Evolutionary conservation across 2,888 invertebrate genomes (phyloP).

Genomic region (Callyntrura sp.): DNA sequence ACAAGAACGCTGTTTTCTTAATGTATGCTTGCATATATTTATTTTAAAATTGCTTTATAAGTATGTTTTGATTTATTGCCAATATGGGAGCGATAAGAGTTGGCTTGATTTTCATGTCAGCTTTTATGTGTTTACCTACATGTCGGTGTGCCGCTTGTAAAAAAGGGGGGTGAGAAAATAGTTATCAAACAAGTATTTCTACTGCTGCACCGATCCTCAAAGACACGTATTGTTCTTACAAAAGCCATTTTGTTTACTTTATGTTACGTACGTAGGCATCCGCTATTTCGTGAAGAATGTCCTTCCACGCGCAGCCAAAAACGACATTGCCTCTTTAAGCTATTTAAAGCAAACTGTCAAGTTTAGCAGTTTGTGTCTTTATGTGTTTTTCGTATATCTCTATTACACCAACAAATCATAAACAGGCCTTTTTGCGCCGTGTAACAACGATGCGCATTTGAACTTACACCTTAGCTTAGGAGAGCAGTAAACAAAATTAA

Average conservation of each 20-base stretch:
- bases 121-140: conserved; percentile 34
- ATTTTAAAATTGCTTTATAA: too few species aligned
- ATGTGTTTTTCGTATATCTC: neutral
- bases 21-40: too few species aligned
- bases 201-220: too few species aligned
- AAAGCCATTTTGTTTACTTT: neutral
- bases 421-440: neutral
- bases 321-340: neutral
- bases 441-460: neutral
- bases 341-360: conserved; percentile 49
- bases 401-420: neutral
- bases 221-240: neutral
- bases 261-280: conserved; percentile 31
- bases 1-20: too few species aligned
- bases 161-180: conserved; percentile 70
- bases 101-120: too few species aligned
- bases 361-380: conserved; percentile 35
- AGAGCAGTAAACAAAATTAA: neutral
- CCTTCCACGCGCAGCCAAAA: too few species aligned
- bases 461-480: neutral
- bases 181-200: conserved; percentile 57
- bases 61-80: too few species aligned
- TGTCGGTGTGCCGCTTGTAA: conserved; percentile 45
- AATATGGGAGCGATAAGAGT: too few species aligned
- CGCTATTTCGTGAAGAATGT: neutral